Percentiles rank a stretch among this genome's conserved stretches.
Evolutionary conservation across 2,113 vertebrate species (phyloP).

Genomic region (Chionodraco myersi): DNA sequence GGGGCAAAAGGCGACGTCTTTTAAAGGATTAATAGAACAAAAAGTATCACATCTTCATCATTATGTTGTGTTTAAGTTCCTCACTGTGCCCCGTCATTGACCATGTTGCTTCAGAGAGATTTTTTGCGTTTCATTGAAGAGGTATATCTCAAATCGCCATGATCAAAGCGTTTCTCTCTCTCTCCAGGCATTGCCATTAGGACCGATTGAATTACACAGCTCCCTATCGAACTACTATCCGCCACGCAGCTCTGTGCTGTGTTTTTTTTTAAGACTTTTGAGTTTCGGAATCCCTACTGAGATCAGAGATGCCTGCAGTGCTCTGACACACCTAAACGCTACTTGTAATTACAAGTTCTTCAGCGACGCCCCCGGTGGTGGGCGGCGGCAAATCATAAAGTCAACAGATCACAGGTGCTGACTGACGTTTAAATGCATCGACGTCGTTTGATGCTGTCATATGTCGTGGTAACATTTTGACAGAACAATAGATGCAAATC

Average conservation of each 20-base stretch:
- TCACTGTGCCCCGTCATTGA: not conserved
- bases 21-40: conserved; percentile 5
- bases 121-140: conserved; percentile 48
- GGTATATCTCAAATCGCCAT: conserved; percentile 32
- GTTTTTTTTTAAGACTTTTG: conserved; percentile 30
- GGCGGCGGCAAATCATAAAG: conserved; percentile 19
- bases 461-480: conserved; percentile 29
- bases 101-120: conserved; percentile 19
- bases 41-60: conserved; percentile 3
- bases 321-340: conserved; percentile 55
- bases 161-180: conserved; percentile 65
- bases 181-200: conserved; percentile 65
- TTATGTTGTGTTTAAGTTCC: conserved; percentile 3
- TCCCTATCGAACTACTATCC: conserved; percentile 50
- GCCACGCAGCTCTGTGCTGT: conserved; percentile 14
- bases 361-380: conserved; percentile 49
- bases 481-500: conserved; percentile 19
- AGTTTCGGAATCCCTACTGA: conserved; percentile 53
- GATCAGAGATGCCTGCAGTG: conserved; percentile 61
- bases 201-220: conserved; percentile 70
- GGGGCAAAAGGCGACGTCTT: not conserved
- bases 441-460: conserved; percentile 8
- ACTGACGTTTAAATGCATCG: conserved; percentile 46
- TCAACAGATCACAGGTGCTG: conserved; percentile 24
- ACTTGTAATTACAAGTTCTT: conserved; percentile 61